A percentile compares a stretch with the other conserved stretches of the same genome.
phyloP scores from a whole-genome alignment of 2,113 vertebrate genomes.

The Nasalis larvatus region DNA sequence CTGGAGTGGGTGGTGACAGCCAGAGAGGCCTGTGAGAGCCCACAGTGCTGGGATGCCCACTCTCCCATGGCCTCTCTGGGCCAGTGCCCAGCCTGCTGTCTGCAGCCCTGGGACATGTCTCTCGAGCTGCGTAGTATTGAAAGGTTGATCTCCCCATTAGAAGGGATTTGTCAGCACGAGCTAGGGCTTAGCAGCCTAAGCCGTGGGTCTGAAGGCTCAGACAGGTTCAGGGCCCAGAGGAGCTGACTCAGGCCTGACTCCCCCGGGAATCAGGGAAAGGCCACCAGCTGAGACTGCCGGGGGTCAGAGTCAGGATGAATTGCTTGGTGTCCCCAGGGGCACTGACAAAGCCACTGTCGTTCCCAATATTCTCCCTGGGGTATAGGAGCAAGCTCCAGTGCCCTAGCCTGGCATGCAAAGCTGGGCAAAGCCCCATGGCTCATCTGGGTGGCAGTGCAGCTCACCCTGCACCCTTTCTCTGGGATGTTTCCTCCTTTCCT shows the following conservation, averaged over 20 bases:
- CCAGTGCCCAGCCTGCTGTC: background rate
- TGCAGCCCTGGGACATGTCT: background rate
- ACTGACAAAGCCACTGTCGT: background rate
- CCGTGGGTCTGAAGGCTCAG: constrained; percentile 63
- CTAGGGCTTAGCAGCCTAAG: constrained; percentile 75
- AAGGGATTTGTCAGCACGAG: constrained; percentile 75
- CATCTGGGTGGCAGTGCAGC: fast-evolving
- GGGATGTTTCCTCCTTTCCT: background rate
- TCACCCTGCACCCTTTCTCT: background rate
- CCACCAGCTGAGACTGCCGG: background rate
- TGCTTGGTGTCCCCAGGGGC: background rate
- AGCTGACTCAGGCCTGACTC: constrained; percentile 75
- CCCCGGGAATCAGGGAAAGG: background rate
- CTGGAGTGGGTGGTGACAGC: background rate
- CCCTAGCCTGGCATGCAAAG: background rate
- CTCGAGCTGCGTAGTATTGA: constrained; percentile 61
- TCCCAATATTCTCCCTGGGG: background rate
- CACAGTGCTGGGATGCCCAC: background rate
- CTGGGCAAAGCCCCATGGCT: background rate
- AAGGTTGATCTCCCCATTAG: constrained; percentile 79
- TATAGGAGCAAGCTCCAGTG: background rate
- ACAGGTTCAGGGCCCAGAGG: constrained; percentile 68
- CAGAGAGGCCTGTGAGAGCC: background rate
- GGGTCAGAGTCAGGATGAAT: constrained; percentile 48
- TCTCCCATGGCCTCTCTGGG: background rate